Base-by-base conservation (phyloP, 2,797 vertebrate species). In the Streptopelia turtur region DNA sequence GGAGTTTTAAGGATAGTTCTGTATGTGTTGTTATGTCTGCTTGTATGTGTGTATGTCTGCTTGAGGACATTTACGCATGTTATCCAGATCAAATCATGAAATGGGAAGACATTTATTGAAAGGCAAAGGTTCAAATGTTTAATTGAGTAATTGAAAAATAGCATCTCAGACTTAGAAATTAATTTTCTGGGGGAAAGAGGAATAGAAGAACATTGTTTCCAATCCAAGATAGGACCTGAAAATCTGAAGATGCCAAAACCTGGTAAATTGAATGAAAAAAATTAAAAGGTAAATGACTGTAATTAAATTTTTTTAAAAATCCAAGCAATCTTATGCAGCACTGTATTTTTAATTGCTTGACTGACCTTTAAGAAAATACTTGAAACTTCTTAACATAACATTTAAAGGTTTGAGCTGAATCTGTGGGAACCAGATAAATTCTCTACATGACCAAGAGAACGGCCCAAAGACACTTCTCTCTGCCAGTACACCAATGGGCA, bases 131-230 rank as follows among this genome's bases (percentile, higher is more conserved):
- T 85, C 50, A 90, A 53, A 76, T 64, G 24, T 28, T 68, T 93
- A 89, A 86, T 10, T 35, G 50, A 75, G 57, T 61, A 61, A 65
- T 81, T 90, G 50, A 91, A 94, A 45, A 93, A 83, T 37, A 90
- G 6, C 33, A 79, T 21, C 31, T 79, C 55, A 70, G 14, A 24
- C 22, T 57, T 60, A 66, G 11, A 77, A 91, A 91, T 53, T 15
- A 47, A 20, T 85, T 85, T 89, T 61, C 37, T 27, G 5, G 13
- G 30, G 17, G 10, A 71, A 83, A 78, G n/a, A 57, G 5, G 5
- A 64, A 66, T 8, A 75, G 30, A 49, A 87, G 7, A 56, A 86
- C 12, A 31, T 76, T 7, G 7, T 79, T 91, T 72, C 24, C 39
- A 95, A n/a, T 59, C 90, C 86, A 93, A 78, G 53, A 45, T 7